Evolutionary conservation across 2,888 invertebrate genomes (phyloP).

Genomic region (Frankliniella fusca): DNA sequence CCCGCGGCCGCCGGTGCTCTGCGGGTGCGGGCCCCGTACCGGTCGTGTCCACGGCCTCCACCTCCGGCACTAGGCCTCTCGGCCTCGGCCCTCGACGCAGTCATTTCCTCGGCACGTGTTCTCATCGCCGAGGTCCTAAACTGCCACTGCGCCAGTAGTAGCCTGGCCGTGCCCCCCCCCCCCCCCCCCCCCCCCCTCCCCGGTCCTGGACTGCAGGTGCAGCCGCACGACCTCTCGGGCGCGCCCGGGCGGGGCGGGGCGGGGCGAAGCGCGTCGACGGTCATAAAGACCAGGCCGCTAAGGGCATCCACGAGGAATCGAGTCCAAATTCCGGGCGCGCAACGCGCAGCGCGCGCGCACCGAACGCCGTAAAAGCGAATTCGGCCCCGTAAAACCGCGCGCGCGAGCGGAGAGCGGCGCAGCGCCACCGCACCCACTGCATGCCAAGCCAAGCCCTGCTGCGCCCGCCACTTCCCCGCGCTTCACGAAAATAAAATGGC

Average conservation of each 20-base stretch:
- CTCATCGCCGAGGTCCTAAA: neutral
- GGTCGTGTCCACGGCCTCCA: too few species aligned
- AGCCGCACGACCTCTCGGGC: neutral
- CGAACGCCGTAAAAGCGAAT: constrained; percentile 15
- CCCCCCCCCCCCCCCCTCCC: too few species aligned
- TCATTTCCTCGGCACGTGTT: neutral
- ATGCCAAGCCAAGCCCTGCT: neutral
- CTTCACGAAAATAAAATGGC: neutral
- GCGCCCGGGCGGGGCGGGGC: neutral
- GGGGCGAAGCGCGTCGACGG: too few species aligned
- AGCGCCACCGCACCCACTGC: neutral
- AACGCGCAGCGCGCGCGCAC: neutral
- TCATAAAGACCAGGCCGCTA: neutral
- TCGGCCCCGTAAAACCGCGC: constrained; percentile 14
- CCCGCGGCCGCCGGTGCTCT: too few species aligned
- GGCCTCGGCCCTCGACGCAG: neutral
- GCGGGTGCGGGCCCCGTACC: too few species aligned
- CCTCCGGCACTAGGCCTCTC: too few species aligned
- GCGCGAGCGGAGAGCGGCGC: neutral
- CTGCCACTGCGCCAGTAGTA: neutral
- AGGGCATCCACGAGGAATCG: constrained; percentile 15
- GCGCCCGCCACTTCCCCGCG: neutral
- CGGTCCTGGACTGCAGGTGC: too few species aligned
- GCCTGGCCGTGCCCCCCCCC: neutral
- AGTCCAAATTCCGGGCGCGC: constrained; percentile 6